A percentile compares a stretch with the other conserved stretches of the same genome.
These are phyloP conservation scores for Tragelaphus strepsiceros DNA, from an alignment of 2,113 vertebrate genomes.

Conservation along the genomic window DNA sequence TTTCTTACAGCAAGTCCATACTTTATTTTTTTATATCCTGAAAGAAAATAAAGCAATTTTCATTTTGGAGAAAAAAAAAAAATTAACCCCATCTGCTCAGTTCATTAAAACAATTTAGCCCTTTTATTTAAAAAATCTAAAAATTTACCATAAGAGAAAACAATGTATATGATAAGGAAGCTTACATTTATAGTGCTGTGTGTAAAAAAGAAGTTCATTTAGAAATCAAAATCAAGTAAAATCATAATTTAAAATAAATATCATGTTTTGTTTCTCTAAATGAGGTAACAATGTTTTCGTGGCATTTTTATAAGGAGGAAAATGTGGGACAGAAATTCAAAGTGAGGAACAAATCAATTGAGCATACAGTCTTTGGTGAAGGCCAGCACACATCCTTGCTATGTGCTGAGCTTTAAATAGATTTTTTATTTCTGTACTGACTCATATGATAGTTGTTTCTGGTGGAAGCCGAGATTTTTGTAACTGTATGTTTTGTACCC, in stretches of 20 bases:
- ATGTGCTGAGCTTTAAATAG: conserved; percentile 23
- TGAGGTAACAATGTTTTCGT: not conserved
- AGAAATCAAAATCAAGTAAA: not conserved
- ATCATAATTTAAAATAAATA: not conserved
- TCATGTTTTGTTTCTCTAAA: conserved; percentile 10
- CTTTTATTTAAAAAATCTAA: not conserved
- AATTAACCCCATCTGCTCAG: not conserved
- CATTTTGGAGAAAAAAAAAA: not conserved
- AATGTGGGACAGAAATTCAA: not conserved
- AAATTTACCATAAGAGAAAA: not conserved
- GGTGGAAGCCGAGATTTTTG: conserved; percentile 40
- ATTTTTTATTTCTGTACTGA: conserved; percentile 21
- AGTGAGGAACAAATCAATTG: not conserved
- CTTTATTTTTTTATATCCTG: not conserved
- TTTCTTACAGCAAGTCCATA: not conserved
- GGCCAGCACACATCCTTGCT: not conserved
- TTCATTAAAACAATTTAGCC: not conserved
- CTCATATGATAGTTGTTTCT: conserved; percentile 30
- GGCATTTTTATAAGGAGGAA: not conserved
- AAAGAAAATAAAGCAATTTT: not conserved
- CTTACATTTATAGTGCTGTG: not conserved
- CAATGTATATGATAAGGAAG: not conserved
- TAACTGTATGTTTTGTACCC: conserved; percentile 36
- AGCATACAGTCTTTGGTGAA: not conserved
- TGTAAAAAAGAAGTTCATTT: not conserved